Conservation (phyloP, 2,113 vertebrate species). For the Misgurnus anguillicaudatus region DNA sequence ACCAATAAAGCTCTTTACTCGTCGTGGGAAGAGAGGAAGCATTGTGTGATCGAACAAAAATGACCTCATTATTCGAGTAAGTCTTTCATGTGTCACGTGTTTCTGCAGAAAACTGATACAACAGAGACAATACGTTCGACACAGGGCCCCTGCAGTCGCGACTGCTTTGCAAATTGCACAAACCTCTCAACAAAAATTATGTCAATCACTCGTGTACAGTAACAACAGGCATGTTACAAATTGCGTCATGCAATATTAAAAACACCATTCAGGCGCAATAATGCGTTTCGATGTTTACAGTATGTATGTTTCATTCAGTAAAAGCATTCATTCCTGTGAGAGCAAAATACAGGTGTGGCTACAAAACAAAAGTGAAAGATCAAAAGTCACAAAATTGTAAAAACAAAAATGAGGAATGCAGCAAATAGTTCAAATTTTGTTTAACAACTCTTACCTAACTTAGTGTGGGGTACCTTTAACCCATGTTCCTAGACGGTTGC, state of each 20-base stretch:
- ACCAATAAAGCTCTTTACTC: neutral
- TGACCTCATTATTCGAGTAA: constrained; percentile 41
- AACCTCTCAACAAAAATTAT: neutral
- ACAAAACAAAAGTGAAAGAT: neutral
- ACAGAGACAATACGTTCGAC: constrained; percentile 3
- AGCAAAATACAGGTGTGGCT: neutral
- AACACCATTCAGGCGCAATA: neutral
- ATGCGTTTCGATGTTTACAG: neutral
- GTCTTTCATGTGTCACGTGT: neutral
- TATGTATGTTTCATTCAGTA: neutral
- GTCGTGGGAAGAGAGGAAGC: neutral
- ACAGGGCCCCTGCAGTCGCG: neutral
- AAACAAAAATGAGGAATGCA: neutral
- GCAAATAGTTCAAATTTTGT: neutral
- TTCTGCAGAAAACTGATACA: neutral
- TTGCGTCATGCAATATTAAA: neutral
- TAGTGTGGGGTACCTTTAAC: no score
- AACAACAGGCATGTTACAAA: neutral
- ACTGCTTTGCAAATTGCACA: constrained; percentile 15
- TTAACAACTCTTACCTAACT: no score
- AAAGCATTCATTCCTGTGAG: neutral
- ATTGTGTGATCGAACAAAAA: constrained; percentile 33
- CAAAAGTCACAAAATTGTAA: neutral
- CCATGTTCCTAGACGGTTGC: no score
- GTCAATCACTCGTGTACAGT: neutral